These are phyloP conservation scores for Lasioglossum figueresi DNA, from an alignment of 2,888 invertebrate species.

Conservation along the genomic window DNA sequence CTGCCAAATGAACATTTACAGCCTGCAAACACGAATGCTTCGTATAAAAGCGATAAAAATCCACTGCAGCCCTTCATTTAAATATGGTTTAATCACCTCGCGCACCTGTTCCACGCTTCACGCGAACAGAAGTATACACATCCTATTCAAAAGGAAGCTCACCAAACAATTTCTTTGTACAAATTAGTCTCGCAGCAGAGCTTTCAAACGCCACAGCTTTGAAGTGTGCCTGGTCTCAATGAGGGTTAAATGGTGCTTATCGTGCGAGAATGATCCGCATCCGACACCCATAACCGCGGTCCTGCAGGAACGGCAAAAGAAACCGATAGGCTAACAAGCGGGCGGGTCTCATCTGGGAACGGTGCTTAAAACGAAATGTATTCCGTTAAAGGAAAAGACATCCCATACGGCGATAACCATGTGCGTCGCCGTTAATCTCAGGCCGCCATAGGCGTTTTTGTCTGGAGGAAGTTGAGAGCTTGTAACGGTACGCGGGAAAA, in stretches of 20 bases:
- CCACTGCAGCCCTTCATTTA: background rate
- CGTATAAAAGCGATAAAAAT: background rate
- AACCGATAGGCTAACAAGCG: background rate
- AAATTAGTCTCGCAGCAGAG: background rate
- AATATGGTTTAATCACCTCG: background rate
- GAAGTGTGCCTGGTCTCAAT: background rate
- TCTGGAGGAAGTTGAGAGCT: background rate
- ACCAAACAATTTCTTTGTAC: background rate
- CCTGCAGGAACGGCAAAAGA: background rate
- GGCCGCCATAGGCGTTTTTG: background rate
- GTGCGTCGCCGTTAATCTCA: slow-evolving; percentile 24
- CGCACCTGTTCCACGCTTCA: background rate
- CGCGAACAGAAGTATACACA: background rate
- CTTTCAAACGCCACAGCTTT: too few relatives aligned
- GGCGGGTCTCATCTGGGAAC: background rate
- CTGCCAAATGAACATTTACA: background rate
- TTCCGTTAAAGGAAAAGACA: background rate
- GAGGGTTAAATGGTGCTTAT: background rate
- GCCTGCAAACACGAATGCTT: too few relatives aligned
- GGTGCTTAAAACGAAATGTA: background rate
- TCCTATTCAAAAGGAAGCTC: background rate
- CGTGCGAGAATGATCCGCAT: background rate
- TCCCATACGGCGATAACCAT: background rate
- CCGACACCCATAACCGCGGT: background rate
- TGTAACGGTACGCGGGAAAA: background rate